phyloP scores from a whole-genome alignment of 1,140 invertebrate species.

The Nasonia vitripennis region DNA sequence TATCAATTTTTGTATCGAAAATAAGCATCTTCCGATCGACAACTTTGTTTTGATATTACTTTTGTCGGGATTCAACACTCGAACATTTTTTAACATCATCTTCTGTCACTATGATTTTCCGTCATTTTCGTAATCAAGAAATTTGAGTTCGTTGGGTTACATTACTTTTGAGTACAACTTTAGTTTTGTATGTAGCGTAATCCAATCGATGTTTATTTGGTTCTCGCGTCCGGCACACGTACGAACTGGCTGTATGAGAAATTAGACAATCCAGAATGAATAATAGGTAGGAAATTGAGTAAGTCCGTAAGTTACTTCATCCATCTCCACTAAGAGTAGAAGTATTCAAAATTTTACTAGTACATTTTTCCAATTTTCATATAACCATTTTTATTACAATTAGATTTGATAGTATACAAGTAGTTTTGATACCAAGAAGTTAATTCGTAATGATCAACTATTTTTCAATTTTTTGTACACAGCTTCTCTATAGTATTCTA shows the following conservation, averaged over 20 bases:
- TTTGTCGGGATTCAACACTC: not conserved
- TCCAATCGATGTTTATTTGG: slow-evolving; percentile 1
- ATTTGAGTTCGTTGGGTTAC: not conserved
- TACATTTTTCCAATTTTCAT: slow-evolving; percentile 58
- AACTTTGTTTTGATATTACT: not conserved
- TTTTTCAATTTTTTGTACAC: not conserved
- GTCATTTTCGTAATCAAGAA: not conserved
- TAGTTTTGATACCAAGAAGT: slow-evolving; percentile 10
- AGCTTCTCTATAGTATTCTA: not conserved
- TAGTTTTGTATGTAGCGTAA: not conserved
- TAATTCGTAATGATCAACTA: not conserved
- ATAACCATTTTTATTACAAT: slow-evolving; percentile 55
- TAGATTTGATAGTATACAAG: slow-evolving; percentile 40
- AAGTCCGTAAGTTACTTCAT: slow-evolving; percentile 47
- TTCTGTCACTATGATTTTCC: not conserved
- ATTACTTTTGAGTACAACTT: not conserved
- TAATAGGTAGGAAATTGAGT: slow-evolving; percentile 38
- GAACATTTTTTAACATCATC: not conserved
- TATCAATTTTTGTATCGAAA: not conserved
- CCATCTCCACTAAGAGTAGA: slow-evolving; percentile 40
- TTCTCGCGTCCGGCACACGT: slow-evolving; percentile 30
- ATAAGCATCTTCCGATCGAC: not conserved
- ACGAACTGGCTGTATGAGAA: slow-evolving; percentile 43
- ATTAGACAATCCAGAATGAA: slow-evolving; percentile 9
- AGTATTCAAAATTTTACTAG: slow-evolving; percentile 43